Evolutionary conservation across 2,888 invertebrate genomes (phyloP).

Genomic region (Pachliopta kotzebuea): DNA sequence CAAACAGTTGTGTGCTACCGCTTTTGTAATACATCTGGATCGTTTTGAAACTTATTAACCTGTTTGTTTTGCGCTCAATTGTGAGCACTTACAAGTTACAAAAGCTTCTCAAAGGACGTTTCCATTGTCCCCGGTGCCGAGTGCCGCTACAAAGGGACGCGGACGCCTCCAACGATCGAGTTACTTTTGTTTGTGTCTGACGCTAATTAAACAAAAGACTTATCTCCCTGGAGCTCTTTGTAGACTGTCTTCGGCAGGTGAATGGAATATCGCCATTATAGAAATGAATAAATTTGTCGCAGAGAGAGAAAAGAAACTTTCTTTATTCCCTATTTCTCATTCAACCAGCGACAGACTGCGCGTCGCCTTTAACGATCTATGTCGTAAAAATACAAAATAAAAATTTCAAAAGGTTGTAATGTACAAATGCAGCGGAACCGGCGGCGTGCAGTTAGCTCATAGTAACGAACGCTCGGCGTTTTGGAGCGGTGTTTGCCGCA

Average conservation of each 20-base stretch:
- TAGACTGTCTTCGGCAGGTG: slow-evolving; percentile 57
- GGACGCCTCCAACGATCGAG: slow-evolving; percentile 60
- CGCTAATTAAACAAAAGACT: slow-evolving; percentile 74
- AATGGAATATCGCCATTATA: slow-evolving; percentile 49
- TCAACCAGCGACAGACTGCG: slow-evolving; percentile 51
- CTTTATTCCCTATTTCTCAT: slow-evolving; percentile 42
- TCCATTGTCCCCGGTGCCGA: slow-evolving; percentile 60
- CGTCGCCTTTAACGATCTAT: slow-evolving; percentile 50
- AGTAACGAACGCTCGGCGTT: slow-evolving; percentile 71
- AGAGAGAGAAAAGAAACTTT: slow-evolving; percentile 40
- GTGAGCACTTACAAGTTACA: slow-evolving; percentile 55
- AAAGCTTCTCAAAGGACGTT: slow-evolving; percentile 65
- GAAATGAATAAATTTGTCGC: slow-evolving; percentile 36
- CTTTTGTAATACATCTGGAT: slow-evolving; percentile 80
- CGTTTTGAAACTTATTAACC: slow-evolving; percentile 79
- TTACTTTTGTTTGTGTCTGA: slow-evolving; percentile 69
- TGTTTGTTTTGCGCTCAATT: slow-evolving; percentile 69
- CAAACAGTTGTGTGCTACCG: slow-evolving; percentile 74
- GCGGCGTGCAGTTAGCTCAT: slow-evolving; percentile 72
- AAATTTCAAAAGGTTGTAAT: slow-evolving; percentile 56
- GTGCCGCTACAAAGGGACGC: slow-evolving; percentile 58
- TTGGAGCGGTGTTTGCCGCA: slow-evolving; percentile 80
- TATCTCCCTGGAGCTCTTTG: slow-evolving; percentile 51
- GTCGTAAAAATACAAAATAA: slow-evolving; percentile 40
- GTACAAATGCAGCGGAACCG: slow-evolving; percentile 74